These are phyloP conservation scores for Dryocosmus kuriphilus DNA, from an alignment of 2,888 invertebrate genomes.

Conservation along the genomic window DNA sequence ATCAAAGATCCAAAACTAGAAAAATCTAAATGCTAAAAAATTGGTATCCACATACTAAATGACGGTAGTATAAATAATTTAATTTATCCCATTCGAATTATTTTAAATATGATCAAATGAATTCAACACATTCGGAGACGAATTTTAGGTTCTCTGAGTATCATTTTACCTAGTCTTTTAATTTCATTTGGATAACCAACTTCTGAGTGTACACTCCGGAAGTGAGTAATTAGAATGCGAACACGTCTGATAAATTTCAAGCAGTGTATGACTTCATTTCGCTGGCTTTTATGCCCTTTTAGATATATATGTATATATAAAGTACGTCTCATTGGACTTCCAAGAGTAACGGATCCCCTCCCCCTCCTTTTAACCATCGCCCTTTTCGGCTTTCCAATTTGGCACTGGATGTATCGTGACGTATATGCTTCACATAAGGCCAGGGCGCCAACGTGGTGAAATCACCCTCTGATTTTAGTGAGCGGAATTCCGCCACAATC, in stretches of 20 bases:
- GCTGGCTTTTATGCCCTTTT: slow-evolving; percentile 59
- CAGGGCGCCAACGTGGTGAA: slow-evolving; percentile 53
- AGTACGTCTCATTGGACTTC: neutral
- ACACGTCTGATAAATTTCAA: slow-evolving; percentile 57
- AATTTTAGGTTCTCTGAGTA: neutral
- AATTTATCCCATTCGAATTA: no score
- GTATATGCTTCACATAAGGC: slow-evolving; percentile 50
- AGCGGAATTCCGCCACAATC: slow-evolving; percentile 12
- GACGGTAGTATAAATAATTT: no score
- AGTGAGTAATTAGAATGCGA: slow-evolving; percentile 61
- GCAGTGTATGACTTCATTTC: slow-evolving; percentile 60
- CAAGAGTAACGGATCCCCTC: neutral
- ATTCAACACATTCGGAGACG: neutral
- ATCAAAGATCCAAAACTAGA: no score
- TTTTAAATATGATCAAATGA: neutral
- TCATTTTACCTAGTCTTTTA: neutral
- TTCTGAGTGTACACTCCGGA: slow-evolving; percentile 30
- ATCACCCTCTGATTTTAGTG: slow-evolving; percentile 56
- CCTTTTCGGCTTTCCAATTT: slow-evolving; percentile 58
- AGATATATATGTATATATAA: slow-evolving; percentile 30
- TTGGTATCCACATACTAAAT: no score
- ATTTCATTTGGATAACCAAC: slow-evolving; percentile 17
- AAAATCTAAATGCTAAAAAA: no score
- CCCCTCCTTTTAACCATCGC: slow-evolving; percentile 26
- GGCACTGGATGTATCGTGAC: slow-evolving; percentile 50